Base-by-base conservation (phyloP, 2,888 invertebrate species). In the Drosophila limbata region DNA sequence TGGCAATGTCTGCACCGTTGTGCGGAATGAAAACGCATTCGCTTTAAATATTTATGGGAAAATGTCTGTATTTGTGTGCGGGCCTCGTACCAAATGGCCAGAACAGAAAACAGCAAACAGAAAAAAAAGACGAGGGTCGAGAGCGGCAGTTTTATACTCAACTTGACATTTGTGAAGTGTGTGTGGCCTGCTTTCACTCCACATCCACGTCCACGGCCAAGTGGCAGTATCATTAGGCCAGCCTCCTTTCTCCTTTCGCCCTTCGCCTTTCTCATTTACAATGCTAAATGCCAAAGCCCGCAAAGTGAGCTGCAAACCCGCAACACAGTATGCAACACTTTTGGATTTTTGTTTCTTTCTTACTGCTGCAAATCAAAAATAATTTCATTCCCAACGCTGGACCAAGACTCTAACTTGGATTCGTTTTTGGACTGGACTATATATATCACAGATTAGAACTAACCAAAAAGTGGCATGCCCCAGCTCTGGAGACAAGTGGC, bases 1-100 rank as follows among this genome's bases (percentile, higher is more conserved):
- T 81, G 75, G 84, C 74, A 61, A 75, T 77, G 81, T 77, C 75
- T 76, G 80, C 80, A 68, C 68, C 69, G 79, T 66, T 75, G 78
- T 76, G 78, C 77, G 76, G 84, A 90, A 90, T 90, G 90, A 82
- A 88, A 90, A 90, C 90, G 91, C 90, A 90, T 90, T 88, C 85
- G 79, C 84, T 81, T 90, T 90, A 90, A 90, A 90, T 90, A 90
- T 90, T 90, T 90, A 90, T 90, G 81, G 68, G 53, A 69, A 83
- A 89, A 88, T 83, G 90, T 91, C 91, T 91, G 85, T 89, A 77
- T 90, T 89, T 90, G 90, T 80, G 77, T 60, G 72, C 53, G 65
- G 48, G 59, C 33, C 62, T 52, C 59, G 42, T 39, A 40, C 50
- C 52, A 52, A 61, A 48, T 37, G 59, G 28, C 25, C 25, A 25